These are phyloP conservation scores for Vireo griseus DNA, from an alignment of 2,797 vertebrate species.

Conservation along the genomic window DNA sequence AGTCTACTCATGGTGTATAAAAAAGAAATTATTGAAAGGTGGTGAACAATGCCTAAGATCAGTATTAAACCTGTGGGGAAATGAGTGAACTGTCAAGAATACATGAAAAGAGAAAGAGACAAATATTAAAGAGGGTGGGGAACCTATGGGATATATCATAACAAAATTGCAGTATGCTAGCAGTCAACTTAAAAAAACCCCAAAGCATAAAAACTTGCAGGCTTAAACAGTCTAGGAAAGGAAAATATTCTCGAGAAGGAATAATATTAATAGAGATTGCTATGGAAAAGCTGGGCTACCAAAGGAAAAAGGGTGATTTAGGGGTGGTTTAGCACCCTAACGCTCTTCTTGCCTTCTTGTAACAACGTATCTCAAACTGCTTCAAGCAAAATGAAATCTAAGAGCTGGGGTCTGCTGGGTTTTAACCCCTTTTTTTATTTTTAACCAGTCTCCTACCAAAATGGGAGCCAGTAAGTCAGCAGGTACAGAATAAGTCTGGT, in stretches of 20 bases:
- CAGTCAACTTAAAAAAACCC: neutral
- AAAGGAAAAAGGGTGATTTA: neutral
- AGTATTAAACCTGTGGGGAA: neutral
- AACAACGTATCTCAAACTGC: neutral
- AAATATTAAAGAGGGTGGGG: neutral
- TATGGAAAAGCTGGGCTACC: neutral
- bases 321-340: neutral
- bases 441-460: neutral
- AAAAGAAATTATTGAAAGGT: neutral
- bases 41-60: neutral
- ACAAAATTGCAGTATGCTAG: neutral
- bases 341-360: neutral
- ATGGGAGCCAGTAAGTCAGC: neutral
- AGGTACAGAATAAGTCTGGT: neutral
- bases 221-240: neutral
- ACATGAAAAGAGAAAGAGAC: neutral
- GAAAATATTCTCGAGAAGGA: neutral
- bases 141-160: neutral
- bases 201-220: neutral
- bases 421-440: neutral
- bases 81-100: neutral
- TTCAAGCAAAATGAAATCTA: neutral
- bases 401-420: neutral
- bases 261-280: neutral
- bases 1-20: neutral